phyloP scores from a whole-genome alignment of 2,888 invertebrate species.

The Azorinus chamasolen region DNA sequence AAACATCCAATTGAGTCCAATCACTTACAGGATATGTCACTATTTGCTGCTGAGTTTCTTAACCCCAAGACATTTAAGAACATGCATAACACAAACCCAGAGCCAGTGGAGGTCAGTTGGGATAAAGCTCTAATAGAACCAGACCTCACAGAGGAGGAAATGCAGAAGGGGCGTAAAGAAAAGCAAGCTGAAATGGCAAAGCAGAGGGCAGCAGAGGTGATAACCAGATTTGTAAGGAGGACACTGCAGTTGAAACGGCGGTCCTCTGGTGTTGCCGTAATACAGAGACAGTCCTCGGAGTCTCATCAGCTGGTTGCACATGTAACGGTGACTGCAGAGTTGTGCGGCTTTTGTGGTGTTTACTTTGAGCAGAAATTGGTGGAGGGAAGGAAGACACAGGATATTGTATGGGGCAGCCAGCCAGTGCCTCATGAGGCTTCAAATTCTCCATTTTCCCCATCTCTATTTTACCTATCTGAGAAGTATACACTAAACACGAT shows the following conservation, averaged over 20 bases:
- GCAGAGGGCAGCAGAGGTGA: conserved; percentile 40
- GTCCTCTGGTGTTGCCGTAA: conserved; percentile 10
- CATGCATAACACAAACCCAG: not conserved
- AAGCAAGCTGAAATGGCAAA: conserved; percentile 34
- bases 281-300: conserved; percentile 4
- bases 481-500: not conserved
- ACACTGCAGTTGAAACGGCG: conserved; percentile 18
- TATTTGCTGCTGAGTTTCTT: conserved; percentile 11
- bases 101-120: not conserved
- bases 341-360: conserved; percentile 68
- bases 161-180: conserved; percentile 43
- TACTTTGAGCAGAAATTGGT: conserved; percentile 39
- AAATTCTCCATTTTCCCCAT: not conserved
- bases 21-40: conserved; percentile 9
- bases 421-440: conserved; percentile 14
- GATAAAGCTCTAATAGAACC: conserved; percentile 27
- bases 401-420: conserved; percentile 2
- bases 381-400: conserved; percentile 2
- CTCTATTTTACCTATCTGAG: too few species aligned
- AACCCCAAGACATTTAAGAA: not conserved
- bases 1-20: conserved; percentile 9
- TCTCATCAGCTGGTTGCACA: conserved; percentile 39
- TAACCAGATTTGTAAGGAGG: conserved; percentile 47
- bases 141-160: conserved; percentile 50
- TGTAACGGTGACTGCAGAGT: conserved; percentile 46